A percentile compares a stretch with the other conserved stretches of the same genome.
Conservation (phyloP, 2,888 invertebrate genomes). For the Hartigia nigra region DNA sequence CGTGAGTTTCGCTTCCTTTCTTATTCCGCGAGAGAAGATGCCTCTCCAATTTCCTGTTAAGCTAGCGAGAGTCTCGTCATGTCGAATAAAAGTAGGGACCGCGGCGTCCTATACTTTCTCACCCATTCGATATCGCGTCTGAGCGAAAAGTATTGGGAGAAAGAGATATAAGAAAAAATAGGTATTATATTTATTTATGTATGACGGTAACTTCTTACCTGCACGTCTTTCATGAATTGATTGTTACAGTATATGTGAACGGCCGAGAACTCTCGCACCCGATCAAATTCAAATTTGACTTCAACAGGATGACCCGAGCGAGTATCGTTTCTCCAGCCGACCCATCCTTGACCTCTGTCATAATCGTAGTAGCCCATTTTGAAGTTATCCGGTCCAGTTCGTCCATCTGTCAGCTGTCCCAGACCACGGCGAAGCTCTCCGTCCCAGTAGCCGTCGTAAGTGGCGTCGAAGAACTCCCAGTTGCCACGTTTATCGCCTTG, state of each 20-base stretch:
- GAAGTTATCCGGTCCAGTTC: slow-evolving; percentile 81
- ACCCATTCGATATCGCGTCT: background rate
- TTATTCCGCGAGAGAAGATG: slow-evolving; percentile 2
- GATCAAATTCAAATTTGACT: slow-evolving; percentile 85
- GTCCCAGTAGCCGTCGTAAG: slow-evolving; percentile 88
- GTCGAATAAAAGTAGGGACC: background rate
- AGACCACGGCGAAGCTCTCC: slow-evolving; percentile 81
- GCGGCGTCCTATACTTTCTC: background rate
- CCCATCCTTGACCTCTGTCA: slow-evolving; percentile 82
- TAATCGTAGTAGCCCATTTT: slow-evolving; percentile 73
- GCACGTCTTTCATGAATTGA: slow-evolving; percentile 85
- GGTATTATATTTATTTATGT: background rate
- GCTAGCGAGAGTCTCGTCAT: background rate
- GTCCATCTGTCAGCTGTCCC: slow-evolving; percentile 87
- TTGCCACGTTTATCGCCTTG: slow-evolving; percentile 86
- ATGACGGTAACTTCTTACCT: slow-evolving; percentile 67
- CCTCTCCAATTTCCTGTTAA: background rate
- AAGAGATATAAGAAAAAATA: background rate
- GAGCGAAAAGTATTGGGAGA: background rate
- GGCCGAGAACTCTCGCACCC: slow-evolving; percentile 85
- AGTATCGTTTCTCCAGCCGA: slow-evolving; percentile 89
- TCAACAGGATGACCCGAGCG: slow-evolving; percentile 73
- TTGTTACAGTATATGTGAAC: slow-evolving; percentile 88
- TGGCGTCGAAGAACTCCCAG: slow-evolving; percentile 85
- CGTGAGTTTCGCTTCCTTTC: slow-evolving; percentile 14